Base-by-base conservation (phyloP, 2,797 vertebrate species). In the Nyctalus aviator region DNA sequence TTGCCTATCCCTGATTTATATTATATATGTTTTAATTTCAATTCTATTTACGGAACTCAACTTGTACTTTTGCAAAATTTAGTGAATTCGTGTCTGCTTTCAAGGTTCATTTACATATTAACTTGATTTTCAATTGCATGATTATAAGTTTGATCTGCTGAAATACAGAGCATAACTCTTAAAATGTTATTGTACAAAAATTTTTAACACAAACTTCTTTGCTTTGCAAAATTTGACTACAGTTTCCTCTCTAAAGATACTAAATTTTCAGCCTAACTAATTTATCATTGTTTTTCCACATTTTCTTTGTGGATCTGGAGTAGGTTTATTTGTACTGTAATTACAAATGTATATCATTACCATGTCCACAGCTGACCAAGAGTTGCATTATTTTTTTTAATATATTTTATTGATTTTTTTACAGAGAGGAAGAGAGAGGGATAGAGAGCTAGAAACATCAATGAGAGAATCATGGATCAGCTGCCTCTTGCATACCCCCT, bases 11-110 rank as follows among this genome's bases (percentile, higher is more conserved):
- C n/a, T 71, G 14, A 75, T 86, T 81, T 94, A 91, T 66, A 35
- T 68, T 77, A 71, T 62, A 77, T 90, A 44, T 88, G 15, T 81
- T 94, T 93, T 91, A 62, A 92, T 95, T 95, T 96, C 87, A 93
- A 78, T 92, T 94, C 53, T 41, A 9, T 93, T 86, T 84, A 44
- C 10, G 94, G 71, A 94, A 85, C 25, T 94, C 64, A 92, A 27
- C 57, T 75, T 76, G 55, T 87, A 87, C 71, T 96, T 96, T 90
- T 92, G n/a, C 46, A 94, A 79, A 96, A 89, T 94, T 75, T 86
- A 88, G 18, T 95, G 57, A 94, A 93, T 55, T 64, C 62, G 27
- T 50, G 21, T 76, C 79, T 93, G 25, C 82, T 91, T 94, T 93
- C 44, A 69, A 75, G 21, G 2, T 93, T 95, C 57, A 88, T 92